Evolutionary conservation across 2,113 vertebrate genomes (phyloP).

Genomic region (Callocephalon fimbriatum): DNA sequence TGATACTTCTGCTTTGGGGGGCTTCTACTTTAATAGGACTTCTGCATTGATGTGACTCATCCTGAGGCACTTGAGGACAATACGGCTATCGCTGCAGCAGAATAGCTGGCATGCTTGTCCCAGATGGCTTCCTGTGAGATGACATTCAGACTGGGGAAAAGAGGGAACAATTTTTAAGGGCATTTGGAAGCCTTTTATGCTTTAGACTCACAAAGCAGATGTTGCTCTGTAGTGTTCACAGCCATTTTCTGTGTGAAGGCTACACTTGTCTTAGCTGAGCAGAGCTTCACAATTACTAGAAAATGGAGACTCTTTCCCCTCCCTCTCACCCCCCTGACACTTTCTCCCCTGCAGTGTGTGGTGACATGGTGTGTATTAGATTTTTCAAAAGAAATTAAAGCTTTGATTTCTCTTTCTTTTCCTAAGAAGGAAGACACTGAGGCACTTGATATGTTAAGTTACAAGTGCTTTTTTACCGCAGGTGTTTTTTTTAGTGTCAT

Average conservation of each 20-base stretch:
- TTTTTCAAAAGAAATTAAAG: neutral
- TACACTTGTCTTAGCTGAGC: neutral
- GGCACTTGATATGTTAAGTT: neutral
- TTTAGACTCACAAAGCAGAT: conserved; percentile 49
- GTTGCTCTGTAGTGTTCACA: conserved; percentile 32
- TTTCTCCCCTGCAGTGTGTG: neutral
- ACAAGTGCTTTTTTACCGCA: neutral
- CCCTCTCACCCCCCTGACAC: neutral
- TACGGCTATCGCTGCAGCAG: conserved; percentile 12
- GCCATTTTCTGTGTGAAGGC: conserved; percentile 19
- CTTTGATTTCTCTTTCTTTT: neutral
- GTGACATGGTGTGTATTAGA: neutral
- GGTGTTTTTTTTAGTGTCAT: neutral
- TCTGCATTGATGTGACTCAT: conserved; percentile 63
- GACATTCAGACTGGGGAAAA: conserved; percentile 42
- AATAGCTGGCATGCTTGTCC: conserved; percentile 38
- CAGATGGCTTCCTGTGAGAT: conserved; percentile 58
- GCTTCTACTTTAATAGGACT: conserved; percentile 55
- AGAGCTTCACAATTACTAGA: neutral
- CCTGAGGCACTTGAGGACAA: conserved; percentile 61
- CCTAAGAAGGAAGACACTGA: neutral
- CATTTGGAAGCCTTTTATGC: conserved; percentile 53
- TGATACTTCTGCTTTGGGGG: conserved; percentile 51
- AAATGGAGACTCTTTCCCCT: neutral
- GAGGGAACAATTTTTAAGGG: conserved; percentile 56